Conservation (phyloP, 2,888 invertebrate genomes). For the Osmoderma eremita region DNA sequence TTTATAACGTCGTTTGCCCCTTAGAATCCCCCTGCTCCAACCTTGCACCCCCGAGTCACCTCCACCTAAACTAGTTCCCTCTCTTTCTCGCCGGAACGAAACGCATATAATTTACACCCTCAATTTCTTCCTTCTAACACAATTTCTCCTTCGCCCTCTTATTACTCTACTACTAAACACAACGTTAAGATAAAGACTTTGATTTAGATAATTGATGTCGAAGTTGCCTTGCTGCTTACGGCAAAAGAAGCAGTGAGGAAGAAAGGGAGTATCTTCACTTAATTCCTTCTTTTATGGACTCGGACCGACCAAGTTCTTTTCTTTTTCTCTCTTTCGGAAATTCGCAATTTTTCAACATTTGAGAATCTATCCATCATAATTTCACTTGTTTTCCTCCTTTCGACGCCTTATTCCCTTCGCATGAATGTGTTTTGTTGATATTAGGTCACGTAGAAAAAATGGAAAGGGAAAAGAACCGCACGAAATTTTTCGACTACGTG, state of each 20-base stretch:
- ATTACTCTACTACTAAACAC: slow-evolving; percentile 36
- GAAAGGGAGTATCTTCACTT: not conserved
- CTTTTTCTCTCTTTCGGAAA: slow-evolving; percentile 34
- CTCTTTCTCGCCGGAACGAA: not conserved
- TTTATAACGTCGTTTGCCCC: slow-evolving; percentile 47
- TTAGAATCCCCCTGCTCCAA: not conserved
- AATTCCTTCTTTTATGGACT: too few species aligned
- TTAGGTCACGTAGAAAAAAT: slow-evolving; percentile 30
- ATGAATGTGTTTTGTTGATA: slow-evolving; percentile 13
- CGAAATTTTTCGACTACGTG: slow-evolving; percentile 5
- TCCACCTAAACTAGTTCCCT: not conserved
- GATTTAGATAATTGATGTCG: slow-evolving; percentile 46
- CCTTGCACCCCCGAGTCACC: not conserved
- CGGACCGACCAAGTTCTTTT: too few species aligned
- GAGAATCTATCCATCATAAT: slow-evolving; percentile 44
- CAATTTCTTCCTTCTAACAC: too few species aligned
- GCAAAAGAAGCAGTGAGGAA: not conserved
- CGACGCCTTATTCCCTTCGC: slow-evolving; percentile 15
- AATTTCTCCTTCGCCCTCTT: not conserved
- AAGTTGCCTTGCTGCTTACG: not conserved
- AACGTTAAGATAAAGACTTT: slow-evolving; percentile 43
- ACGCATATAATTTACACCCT: too few species aligned
- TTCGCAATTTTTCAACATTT: slow-evolving; percentile 44
- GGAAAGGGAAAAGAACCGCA: slow-evolving; percentile 4
- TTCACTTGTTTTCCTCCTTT: slow-evolving; percentile 26